Evolutionary conservation across 2,113 vertebrate genomes (phyloP).

Genomic region (Rhodinocichla rosea): DNA sequence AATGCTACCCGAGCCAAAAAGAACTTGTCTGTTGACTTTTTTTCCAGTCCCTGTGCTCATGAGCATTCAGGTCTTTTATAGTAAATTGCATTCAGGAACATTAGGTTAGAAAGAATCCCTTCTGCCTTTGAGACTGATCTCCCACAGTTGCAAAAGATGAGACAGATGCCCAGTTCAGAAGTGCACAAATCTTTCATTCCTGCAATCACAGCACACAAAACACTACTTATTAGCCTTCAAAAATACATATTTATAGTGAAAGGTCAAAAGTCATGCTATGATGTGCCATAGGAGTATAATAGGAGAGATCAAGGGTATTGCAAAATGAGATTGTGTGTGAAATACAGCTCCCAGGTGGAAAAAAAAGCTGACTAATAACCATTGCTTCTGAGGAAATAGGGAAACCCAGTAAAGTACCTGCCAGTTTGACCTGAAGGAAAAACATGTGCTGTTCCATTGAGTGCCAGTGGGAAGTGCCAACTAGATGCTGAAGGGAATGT

Average conservation of each 20-base stretch:
- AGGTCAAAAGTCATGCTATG: neutral
- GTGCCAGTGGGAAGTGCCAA: neutral
- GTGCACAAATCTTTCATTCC: neutral
- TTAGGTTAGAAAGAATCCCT: neutral
- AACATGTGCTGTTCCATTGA: neutral
- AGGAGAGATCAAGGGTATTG: neutral
- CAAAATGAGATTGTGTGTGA: accelerated
- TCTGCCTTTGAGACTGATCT: neutral
- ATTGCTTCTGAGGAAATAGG: neutral
- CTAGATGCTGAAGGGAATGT: neutral
- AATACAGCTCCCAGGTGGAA: neutral
- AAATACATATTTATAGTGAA: neutral
- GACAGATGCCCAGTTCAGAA: neutral
- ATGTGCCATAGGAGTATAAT: neutral
- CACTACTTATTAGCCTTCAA: neutral
- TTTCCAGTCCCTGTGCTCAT: neutral
- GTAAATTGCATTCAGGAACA: neutral
- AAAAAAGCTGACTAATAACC: neutral
- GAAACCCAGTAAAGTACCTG: neutral
- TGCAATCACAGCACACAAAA: neutral
- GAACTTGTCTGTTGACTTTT: neutral
- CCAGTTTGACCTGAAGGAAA: neutral
- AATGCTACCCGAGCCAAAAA: neutral
- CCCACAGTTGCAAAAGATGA: neutral
- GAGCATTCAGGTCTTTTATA: neutral